phyloP scores from a whole-genome alignment of 2,888 invertebrate genomes.

The Carabus problematicus region DNA sequence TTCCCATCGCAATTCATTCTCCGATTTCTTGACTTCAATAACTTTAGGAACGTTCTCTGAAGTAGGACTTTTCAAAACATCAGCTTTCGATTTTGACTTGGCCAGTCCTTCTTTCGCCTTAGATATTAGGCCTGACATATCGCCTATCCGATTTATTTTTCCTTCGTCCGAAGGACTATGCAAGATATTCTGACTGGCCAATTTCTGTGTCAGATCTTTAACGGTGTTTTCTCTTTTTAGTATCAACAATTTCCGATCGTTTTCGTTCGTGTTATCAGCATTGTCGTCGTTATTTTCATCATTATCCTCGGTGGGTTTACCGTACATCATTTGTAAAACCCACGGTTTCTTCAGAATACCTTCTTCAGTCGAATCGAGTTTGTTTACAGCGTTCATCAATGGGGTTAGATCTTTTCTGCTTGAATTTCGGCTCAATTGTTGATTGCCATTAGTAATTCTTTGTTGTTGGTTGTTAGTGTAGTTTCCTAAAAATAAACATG shows the following conservation, averaged over 20 bases:
- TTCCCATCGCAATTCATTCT: constrained; percentile 96
- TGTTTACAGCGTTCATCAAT: constrained; percentile 64
- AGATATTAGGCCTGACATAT: constrained; percentile 88
- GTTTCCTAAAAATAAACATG: constrained; percentile 60
- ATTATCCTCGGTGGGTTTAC: constrained; percentile 61
- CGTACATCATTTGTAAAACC: constrained; percentile 52
- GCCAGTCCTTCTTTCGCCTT: constrained; percentile 93
- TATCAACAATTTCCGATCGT: constrained; percentile 66
- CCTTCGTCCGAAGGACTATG: constrained; percentile 65
- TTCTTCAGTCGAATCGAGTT: constrained; percentile 63
- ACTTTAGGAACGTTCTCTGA: constrained; percentile 70
- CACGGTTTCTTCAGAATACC: constrained; percentile 48
- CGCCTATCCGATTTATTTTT: constrained; percentile 71
- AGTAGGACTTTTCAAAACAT: constrained; percentile 75
- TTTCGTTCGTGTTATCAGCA: constrained; percentile 61
- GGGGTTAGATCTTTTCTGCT: constrained; percentile 64
- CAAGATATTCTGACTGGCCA: constrained; percentile 73
- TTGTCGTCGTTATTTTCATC: constrained; percentile 64
- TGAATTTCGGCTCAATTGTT: constrained; percentile 58
- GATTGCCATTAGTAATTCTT: constrained; percentile 67
- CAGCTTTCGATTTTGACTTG: constrained; percentile 84
- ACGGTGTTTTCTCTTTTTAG: constrained; percentile 85
- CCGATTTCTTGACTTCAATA: constrained; percentile 81
- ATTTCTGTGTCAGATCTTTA: constrained; percentile 85
- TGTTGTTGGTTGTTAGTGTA: constrained; percentile 67